A percentile compares a stretch with the other conserved stretches of the same genome.
These are phyloP conservation scores for Stenopsyche tienmushanensis DNA, from an alignment of 1,140 invertebrate genomes.

Conservation along the genomic window DNA sequence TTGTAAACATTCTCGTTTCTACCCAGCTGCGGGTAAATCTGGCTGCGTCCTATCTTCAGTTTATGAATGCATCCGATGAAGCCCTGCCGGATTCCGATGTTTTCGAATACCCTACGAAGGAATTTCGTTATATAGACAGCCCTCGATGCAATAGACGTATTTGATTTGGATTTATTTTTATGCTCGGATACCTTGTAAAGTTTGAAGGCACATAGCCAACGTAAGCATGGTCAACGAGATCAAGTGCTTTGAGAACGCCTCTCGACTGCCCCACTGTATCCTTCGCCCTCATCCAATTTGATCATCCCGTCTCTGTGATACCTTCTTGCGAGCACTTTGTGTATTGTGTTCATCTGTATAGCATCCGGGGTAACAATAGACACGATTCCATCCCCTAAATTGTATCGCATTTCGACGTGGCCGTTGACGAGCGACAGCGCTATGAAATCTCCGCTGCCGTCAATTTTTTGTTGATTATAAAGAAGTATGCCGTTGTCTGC, in stretches of 20 bases:
- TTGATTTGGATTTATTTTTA: neutral
- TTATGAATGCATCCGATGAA: constrained; percentile 83
- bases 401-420: constrained; percentile 73
- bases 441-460: constrained; percentile 87
- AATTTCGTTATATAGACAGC: neutral
- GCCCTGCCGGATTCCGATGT: constrained; percentile 78
- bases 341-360: constrained; percentile 72
- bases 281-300: constrained; percentile 77
- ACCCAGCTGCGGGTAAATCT: constrained; percentile 66
- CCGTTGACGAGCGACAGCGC: constrained; percentile 81
- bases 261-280: constrained; percentile 77
- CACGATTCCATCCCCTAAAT: constrained; percentile 83
- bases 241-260: constrained; percentile 77
- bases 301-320: constrained; percentile 84
- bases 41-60: constrained; percentile 71
- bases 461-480: constrained; percentile 83
- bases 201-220: constrained; percentile 80
- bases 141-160: neutral
- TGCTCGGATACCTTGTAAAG: constrained; percentile 62
- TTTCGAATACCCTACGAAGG: constrained; percentile 74
- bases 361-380: constrained; percentile 72
- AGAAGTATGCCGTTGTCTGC: constrained; percentile 83
- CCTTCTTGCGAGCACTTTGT: constrained; percentile 78
- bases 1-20: constrained; percentile 35
- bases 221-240: constrained; percentile 79